Evolutionary conservation across 2,113 vertebrate genomes (phyloP).

Genomic region (Ageneiosus marmoratus): DNA sequence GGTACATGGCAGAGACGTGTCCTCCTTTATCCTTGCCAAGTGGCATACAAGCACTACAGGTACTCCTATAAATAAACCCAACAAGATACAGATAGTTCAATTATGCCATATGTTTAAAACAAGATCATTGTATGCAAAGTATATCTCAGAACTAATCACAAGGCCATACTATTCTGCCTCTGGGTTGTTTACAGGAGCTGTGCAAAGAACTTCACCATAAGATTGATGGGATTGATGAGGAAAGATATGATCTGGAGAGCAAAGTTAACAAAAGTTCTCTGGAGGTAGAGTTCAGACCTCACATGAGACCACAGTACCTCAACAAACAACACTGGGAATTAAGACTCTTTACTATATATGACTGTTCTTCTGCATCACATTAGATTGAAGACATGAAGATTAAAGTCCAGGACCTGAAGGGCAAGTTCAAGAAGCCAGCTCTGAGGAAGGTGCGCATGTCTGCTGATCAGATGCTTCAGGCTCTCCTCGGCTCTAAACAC

Average conservation of each 20-base stretch:
- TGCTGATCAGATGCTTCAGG: slow-evolving; percentile 91
- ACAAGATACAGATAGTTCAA: not conserved
- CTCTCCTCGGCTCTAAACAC: slow-evolving; percentile 95
- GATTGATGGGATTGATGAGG: slow-evolving; percentile 87
- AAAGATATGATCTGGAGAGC: slow-evolving; percentile 87
- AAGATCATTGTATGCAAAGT: not conserved
- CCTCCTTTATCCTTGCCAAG: slow-evolving; percentile 78
- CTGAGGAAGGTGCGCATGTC: slow-evolving; percentile 92
- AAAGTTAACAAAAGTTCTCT: slow-evolving; percentile 84
- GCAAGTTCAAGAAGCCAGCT: slow-evolving; percentile 94
- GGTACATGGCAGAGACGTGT: slow-evolving; percentile 85
- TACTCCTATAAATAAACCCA: slow-evolving; percentile 51
- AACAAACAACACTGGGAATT: not conserved
- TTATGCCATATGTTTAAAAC: not conserved
- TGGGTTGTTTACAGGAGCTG: slow-evolving; percentile 76
- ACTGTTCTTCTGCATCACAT: not conserved
- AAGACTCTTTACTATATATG: not conserved
- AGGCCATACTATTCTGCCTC: not conserved
- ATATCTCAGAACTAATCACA: not conserved
- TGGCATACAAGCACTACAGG: slow-evolving; percentile 86
- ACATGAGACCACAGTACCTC: not conserved
- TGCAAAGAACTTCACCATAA: slow-evolving; percentile 87
- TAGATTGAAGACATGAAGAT: slow-evolving; percentile 93
- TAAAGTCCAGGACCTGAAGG: slow-evolving; percentile 92
- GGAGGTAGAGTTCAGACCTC: slow-evolving; percentile 75